A percentile compares a stretch with the other conserved stretches of the same genome.
phyloP scores from a whole-genome alignment of 1,140 invertebrate species.

The Pogonognathellus flavescens region DNA sequence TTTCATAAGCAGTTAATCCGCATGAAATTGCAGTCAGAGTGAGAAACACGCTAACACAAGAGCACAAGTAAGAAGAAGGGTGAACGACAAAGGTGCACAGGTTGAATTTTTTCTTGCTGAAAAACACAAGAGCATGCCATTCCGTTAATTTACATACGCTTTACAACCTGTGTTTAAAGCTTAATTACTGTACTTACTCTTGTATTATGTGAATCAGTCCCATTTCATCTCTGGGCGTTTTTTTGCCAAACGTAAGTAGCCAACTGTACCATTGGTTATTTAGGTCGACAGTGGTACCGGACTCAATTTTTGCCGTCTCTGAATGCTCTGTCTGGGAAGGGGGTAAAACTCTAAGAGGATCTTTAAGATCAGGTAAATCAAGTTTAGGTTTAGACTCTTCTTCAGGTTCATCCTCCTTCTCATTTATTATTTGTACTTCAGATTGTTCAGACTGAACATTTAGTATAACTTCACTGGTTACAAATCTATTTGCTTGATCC shows the following conservation, averaged over 20 bases:
- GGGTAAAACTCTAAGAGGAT: not conserved
- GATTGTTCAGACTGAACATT: not conserved
- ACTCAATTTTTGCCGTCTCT: not conserved
- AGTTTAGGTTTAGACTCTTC: not conserved
- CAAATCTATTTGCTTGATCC: not conserved
- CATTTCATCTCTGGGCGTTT: slow-evolving; percentile 64
- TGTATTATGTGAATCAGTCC: slow-evolving; percentile 65
- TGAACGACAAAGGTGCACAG: slow-evolving; percentile 60
- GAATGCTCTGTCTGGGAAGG: not conserved
- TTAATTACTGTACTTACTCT: slow-evolving; percentile 62
- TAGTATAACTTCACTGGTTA: not conserved
- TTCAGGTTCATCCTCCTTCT: not conserved
- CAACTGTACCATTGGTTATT: slow-evolving; percentile 61
- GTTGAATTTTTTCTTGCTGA: slow-evolving; percentile 57
- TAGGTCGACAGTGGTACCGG: not conserved
- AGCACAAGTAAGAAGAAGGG: slow-evolving; percentile 52
- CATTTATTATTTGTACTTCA: too few species aligned
- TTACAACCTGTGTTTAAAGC: not conserved
- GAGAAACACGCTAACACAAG: slow-evolving; percentile 53
- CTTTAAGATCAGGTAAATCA: not conserved
- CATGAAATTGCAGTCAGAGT: slow-evolving; percentile 61
- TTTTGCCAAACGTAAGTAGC: slow-evolving; percentile 60
- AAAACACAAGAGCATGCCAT: not conserved
- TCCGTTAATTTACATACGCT: too few species aligned
- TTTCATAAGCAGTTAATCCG: slow-evolving; percentile 57